Evolutionary conservation across 2,113 vertebrate genomes (phyloP).

Genomic region (Oxygymnocypris stewartii): DNA sequence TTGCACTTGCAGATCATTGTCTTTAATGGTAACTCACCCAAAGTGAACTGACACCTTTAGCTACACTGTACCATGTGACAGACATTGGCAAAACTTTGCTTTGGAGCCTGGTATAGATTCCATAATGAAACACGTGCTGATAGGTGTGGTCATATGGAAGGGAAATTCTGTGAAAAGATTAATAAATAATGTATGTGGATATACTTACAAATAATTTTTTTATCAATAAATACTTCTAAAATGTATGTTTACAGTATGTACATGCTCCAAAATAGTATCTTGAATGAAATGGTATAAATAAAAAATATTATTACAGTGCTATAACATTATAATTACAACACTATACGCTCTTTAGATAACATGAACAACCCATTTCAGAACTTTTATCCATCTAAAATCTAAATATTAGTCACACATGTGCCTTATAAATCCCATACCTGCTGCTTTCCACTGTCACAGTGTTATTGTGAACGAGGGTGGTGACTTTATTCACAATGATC

Average conservation of each 20-base stretch:
- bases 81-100: slow-evolving; percentile 69
- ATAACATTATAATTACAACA: background rate
- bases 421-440: slow-evolving; percentile 55
- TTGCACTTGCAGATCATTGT: background rate
- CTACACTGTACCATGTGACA: slow-evolving; percentile 67
- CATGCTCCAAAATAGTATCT: background rate
- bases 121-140: slow-evolving; percentile 70
- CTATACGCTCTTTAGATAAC: background rate
- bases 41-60: slow-evolving; percentile 62
- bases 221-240: background rate
- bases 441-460: slow-evolving; percentile 60
- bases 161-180: slow-evolving; percentile 60
- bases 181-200: background rate
- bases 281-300: background rate
- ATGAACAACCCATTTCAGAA: background rate
- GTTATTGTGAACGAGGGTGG: slow-evolving; percentile 63
- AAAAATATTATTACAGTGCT: background rate
- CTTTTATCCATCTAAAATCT: background rate
- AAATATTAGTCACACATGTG: background rate
- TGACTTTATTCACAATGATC: slow-evolving; percentile 70
- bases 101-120: slow-evolving; percentile 68
- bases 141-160: slow-evolving; percentile 75
- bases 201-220: background rate
- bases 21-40: slow-evolving; percentile 64
- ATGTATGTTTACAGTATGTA: background rate